phyloP scores from a whole-genome alignment of 2,113 vertebrate genomes.

The Globicephala melas region DNA sequence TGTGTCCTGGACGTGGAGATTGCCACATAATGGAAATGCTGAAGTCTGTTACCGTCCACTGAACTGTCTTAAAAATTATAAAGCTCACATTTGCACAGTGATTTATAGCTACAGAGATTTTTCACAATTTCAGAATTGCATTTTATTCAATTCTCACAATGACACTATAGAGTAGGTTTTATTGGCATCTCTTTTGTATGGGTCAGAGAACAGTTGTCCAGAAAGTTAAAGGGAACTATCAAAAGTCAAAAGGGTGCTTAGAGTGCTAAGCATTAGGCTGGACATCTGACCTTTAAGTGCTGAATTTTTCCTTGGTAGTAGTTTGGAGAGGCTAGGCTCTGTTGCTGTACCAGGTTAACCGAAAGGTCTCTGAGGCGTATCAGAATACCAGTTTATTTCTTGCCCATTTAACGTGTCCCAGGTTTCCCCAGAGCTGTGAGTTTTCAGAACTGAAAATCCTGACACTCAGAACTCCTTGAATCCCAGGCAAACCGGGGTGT shows the following conservation, averaged over 20 bases:
- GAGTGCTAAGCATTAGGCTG: neutral
- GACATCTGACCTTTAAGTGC: neutral
- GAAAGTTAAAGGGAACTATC: neutral
- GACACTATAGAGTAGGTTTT: neutral
- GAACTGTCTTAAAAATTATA: neutral
- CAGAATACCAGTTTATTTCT: neutral
- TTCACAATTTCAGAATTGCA: neutral
- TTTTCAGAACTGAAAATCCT: neutral
- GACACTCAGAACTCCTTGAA: neutral
- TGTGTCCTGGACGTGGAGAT: accelerated
- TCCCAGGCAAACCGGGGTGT: neutral
- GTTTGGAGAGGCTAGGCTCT: neutral
- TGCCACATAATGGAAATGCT: neutral
- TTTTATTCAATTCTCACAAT: neutral
- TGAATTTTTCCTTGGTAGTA: neutral
- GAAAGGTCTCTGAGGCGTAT: neutral
- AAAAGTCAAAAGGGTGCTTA: neutral
- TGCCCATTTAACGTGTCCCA: neutral
- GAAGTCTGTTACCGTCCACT: neutral
- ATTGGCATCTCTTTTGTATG: neutral
- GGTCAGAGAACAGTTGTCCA: neutral
- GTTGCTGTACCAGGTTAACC: neutral
- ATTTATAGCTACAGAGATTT: neutral
- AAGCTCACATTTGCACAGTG: neutral
- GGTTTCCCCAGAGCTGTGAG: neutral